A percentile compares a stretch with the other conserved stretches of the same genome.
phyloP scores from a whole-genome alignment of 2,797 vertebrate genomes.

The Taeniopygia guttata region DNA sequence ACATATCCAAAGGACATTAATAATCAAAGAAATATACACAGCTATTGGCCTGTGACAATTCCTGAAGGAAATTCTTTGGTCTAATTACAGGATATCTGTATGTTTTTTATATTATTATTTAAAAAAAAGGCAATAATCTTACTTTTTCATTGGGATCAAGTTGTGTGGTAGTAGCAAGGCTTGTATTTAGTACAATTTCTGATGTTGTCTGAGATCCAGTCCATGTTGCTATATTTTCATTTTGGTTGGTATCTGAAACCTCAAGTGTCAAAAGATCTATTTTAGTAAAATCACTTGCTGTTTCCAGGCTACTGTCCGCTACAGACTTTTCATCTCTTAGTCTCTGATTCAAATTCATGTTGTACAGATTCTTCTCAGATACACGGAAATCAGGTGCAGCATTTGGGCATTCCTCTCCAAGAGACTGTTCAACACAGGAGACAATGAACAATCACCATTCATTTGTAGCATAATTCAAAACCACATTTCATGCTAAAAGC shows the following conservation, averaged over 20 bases:
- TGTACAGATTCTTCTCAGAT: conserved; percentile 63
- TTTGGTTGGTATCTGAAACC: conserved; percentile 14
- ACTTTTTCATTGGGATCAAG: conserved; percentile 53
- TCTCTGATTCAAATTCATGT: conserved; percentile 52
- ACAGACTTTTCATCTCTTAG: background rate
- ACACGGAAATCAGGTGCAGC: conserved; percentile 52
- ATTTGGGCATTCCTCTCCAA: conserved; percentile 73
- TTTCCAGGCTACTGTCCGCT: background rate
- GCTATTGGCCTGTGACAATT: background rate
- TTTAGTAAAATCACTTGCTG: conserved; percentile 11
- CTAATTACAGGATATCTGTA: background rate
- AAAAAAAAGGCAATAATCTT: background rate
- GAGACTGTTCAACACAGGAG: conserved; percentile 71
- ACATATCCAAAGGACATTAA: background rate
- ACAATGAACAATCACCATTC: background rate
- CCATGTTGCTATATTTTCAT: conserved; percentile 32
- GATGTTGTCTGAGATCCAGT: conserved; percentile 28
- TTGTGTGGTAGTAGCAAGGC: background rate
- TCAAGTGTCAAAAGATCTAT: conserved; percentile 17
- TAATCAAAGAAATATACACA: accelerated
- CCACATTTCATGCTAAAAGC: background rate
- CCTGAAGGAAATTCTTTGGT: background rate
- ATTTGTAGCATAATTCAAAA: background rate
- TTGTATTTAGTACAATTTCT: conserved; percentile 3
- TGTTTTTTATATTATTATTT: accelerated